phyloP scores from a whole-genome alignment of 2,797 vertebrate genomes.

The Acestrorhynchus altus region DNA sequence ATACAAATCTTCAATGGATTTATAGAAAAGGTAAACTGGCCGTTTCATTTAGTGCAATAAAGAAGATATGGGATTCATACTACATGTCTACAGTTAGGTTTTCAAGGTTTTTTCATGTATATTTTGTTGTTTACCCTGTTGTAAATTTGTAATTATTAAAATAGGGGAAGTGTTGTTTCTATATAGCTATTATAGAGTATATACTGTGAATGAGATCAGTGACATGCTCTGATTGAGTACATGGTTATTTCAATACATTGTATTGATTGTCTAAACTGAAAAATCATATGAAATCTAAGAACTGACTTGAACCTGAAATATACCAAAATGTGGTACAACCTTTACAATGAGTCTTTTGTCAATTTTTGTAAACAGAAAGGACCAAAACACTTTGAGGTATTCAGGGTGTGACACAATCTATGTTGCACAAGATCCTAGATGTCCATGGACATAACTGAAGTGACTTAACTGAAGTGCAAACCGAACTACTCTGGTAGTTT shows the following conservation, averaged over 20 bases:
- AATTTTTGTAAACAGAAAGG: no score
- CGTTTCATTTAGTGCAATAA: no score
- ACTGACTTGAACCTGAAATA: background rate
- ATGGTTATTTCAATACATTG: no score
- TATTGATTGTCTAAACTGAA: no score
- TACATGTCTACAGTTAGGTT: no score
- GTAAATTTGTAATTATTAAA: no score
- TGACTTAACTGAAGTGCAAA: background rate
- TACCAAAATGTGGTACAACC: background rate
- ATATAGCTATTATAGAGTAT: no score
- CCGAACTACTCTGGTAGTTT: background rate
- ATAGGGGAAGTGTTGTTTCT: no score
- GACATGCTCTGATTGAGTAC: background rate
- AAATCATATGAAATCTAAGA: background rate
- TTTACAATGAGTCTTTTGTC: no score
- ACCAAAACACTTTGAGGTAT: background rate
- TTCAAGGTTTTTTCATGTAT: background rate
- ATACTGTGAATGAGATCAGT: no score
- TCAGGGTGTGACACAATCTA: background rate
- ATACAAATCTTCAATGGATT: background rate
- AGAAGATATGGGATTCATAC: no score
- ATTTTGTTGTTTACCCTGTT: background rate
- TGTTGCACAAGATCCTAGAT: constrained; percentile 16
- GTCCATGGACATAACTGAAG: constrained; percentile 1
- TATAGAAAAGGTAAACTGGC: no score